phyloP scores from a whole-genome alignment of 2,888 invertebrate genomes.

The Smittia sp. region DNA sequence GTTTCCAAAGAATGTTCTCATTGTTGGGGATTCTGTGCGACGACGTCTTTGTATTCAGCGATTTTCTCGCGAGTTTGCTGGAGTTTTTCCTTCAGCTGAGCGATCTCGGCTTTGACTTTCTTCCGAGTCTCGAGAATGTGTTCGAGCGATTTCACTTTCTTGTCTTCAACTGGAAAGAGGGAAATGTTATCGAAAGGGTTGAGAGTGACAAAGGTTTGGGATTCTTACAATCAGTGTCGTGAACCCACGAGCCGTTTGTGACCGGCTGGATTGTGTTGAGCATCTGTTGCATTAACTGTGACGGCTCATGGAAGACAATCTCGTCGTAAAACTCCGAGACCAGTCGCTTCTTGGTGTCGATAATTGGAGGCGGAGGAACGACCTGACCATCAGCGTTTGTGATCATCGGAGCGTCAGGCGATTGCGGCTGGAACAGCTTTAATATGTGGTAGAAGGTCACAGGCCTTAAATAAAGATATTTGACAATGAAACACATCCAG shows the following conservation, averaged over 20 bases:
- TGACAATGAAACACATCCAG: too few species aligned
- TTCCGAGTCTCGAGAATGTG: slow-evolving; percentile 74
- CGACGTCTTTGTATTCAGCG: slow-evolving; percentile 75
- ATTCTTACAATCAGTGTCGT: slow-evolving; percentile 83
- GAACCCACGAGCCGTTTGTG: slow-evolving; percentile 70
- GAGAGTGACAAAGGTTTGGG: slow-evolving; percentile 41
- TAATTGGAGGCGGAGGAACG: slow-evolving; percentile 46
- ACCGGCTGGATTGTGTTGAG: slow-evolving; percentile 73
- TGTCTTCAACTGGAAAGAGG: slow-evolving; percentile 72
- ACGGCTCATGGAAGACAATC: slow-evolving; percentile 89
- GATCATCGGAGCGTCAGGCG: slow-evolving; percentile 50
- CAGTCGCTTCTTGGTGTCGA: slow-evolving; percentile 67
- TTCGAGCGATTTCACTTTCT: slow-evolving; percentile 75
- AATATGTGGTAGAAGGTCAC: slow-evolving; percentile 93
- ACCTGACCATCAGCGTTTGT: background rate
- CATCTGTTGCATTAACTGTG: slow-evolving; percentile 85
- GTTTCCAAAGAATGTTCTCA: background rate
- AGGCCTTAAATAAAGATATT: slow-evolving; percentile 62
- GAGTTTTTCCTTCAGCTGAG: slow-evolving; percentile 78
- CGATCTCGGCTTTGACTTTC: slow-evolving; percentile 78
- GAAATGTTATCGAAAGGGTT: slow-evolving; percentile 25
- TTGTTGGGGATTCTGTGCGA: slow-evolving; percentile 48
- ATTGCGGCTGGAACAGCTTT: slow-evolving; percentile 85
- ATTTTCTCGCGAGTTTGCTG: slow-evolving; percentile 84
- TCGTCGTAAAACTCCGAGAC: slow-evolving; percentile 96